Conservation (phyloP, 2,113 vertebrate species). For the Seriola aureovittata region DNA sequence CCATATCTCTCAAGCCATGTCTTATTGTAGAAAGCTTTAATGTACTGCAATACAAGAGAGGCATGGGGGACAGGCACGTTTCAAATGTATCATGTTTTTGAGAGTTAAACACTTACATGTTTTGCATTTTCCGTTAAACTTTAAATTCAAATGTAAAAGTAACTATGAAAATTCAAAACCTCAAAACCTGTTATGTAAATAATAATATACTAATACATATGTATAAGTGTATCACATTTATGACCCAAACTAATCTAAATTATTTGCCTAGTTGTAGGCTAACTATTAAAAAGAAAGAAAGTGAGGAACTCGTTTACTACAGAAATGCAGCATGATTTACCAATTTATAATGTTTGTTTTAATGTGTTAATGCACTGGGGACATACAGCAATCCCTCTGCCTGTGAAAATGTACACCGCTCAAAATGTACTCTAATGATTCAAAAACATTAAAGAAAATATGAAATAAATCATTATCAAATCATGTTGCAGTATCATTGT, state of each 20-base stretch:
- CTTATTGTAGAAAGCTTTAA: slow-evolving; percentile 92
- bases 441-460: neutral
- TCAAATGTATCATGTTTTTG: neutral
- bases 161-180: neutral
- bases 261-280: neutral
- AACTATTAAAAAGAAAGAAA: too few relatives aligned
- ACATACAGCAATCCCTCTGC: neutral
- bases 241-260: neutral
- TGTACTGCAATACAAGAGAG: slow-evolving; percentile 83
- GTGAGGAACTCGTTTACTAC: too few relatives aligned
- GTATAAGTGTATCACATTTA: neutral
- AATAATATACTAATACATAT: neutral
- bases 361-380: too few relatives aligned
- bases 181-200: neutral
- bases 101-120: neutral
- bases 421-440: neutral
- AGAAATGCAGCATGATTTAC: neutral
- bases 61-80: neutral
- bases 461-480: neutral
- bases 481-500: neutral
- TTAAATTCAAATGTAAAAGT: neutral
- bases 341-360: neutral
- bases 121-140: neutral
- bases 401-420: neutral
- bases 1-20: slow-evolving; percentile 88